Base-by-base conservation (phyloP, 2,888 invertebrate species). In the Leptopilina syphax region DNA sequence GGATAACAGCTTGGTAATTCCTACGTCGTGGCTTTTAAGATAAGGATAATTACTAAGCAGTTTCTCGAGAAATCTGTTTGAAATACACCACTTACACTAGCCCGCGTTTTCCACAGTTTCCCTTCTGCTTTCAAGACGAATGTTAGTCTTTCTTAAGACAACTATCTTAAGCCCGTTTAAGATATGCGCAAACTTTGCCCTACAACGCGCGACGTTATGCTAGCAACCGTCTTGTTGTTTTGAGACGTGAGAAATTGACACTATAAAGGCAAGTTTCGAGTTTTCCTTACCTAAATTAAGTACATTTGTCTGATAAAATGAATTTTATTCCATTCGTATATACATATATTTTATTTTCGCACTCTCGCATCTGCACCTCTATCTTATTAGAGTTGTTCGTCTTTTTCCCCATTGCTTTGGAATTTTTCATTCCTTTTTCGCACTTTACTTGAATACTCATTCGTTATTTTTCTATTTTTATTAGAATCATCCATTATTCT, bases 21-120 rank as follows among this genome's bases (percentile, higher is more conserved):
- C 70, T 73, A 54, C 57, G 34, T n/a, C 54, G 54, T 57, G 70
- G 57, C 70, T 73, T 73, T 54, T 73, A 76, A 82, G 80, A 82
- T 82, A 82, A 80, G 79, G 80, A 77, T 78, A 82, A 80, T 82
- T 82, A 81, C 77, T 79, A 81, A 80, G 80, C 82, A 81, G 79
- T 82, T 82, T 81, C 81, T 68, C 67, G 79, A 77, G 77, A 79
- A 82, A 82, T 82, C 78, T 79, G 77, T 80, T 81, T 79, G 77
- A 81, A 82, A 78, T 78, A 79, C 70, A 73, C 70, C 70, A 27
- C 54, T 73, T 73, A 73, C 70, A 73, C 70, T 73, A 54, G 24
- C 70, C 70, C 54, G 34, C 54, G 57, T 73, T 73, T 73, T 73
- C 70, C 70, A 73, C 70, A 34, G 70, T 68, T 68, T 68, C 68